Base-by-base conservation (phyloP, 1,140 invertebrate species). In the Drosophila kanapiae region DNA sequence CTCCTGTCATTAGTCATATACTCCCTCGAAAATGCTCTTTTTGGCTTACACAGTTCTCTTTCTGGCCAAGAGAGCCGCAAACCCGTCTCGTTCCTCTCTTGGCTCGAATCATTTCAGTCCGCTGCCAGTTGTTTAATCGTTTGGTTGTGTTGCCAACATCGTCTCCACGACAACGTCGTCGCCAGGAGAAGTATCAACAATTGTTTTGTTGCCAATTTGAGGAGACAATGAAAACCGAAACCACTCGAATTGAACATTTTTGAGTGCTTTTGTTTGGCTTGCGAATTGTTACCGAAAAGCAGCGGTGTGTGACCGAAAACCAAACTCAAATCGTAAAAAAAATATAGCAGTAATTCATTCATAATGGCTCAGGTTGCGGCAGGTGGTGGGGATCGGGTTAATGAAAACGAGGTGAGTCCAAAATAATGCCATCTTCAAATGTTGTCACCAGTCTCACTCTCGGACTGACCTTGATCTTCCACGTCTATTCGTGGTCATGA, bases 61-160 rank as follows among this genome's bases (percentile, higher is more conserved):
- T 35, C n/a, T 38, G 37, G 31, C 18, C 27, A 37, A 71, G 64
- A 56, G 49, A 68, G 42, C 35, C 16, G 2, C 47, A 62, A 31
- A 38, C 47, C 37, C 59, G 70, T 54, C 38, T 60, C 31, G 37
- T 31, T 45, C 38, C 56, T 62, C 67, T 79, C 58, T 65, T 62
- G 45, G 33, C 43, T 42, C 14, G 62, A 53, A 53, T 13, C 33
- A 49, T 51, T 82, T 91, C 78, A 91, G 82, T 91, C 61, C 37
- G 54, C 33, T 69, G 78, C 70, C 69, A 76, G 69, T 84, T 87
- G 90, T 90, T 91, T 65, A 80, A 78, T 87, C 85, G 90, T 84
- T 88, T 70, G 86, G 90, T 90, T 91, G 90, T 90, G 78, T 72
- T 43, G 67, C 57, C n/a, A 64, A 29, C 51, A 14, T 33, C 63